Evolutionary conservation across 2,113 vertebrate species (phyloP), one percentile per base, ranked within the genome.

Genomic region (Pipra filicauda): DNA sequence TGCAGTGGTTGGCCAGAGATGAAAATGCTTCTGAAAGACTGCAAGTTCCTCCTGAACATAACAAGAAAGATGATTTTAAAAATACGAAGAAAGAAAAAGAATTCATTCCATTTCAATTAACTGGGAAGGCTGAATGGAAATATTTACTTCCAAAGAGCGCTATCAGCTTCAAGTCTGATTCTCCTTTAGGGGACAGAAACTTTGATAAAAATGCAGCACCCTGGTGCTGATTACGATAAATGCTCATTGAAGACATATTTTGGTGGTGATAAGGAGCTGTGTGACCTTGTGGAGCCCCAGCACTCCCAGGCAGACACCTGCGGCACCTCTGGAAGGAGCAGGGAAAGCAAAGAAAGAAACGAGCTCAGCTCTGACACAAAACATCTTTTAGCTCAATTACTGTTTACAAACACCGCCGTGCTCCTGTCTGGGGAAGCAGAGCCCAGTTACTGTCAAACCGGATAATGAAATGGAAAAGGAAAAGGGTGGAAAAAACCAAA

Each of bases 401-500:
- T 97, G 71, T 65, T 97, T 96, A 94, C 80, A 95, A 88, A 88
- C 66, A 95, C 59, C 93, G 85, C 59, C 85, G 18, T 58, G 44
- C 89, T 91, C 33, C 85, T 94, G 87, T 93, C 94, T 91, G 90
- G 51, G 64, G 71, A 94, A 91, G 91, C 80, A 79, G 78, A 96
- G 96, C 93, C 88, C 57, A 96, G 73, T 91, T 97, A 46, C 85
- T 97, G 96, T 94, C 94, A 97, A 94, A 82, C 15, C 26, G 78
- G 64, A 89, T 96, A 91, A 96, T 27, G 43, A 90, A 93, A 88
- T 28, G 74, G 70, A 52, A 91, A 82, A 83, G 43, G 28, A 11
- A 81, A 85, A 76, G 11, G 31, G 61, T 13, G 17, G 39, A 52
- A 73, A 52, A 10, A 48, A 5, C 8, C 48, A 43, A 89, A 52